phyloP scores from a whole-genome alignment of 1,140 invertebrate species.

The Mya arenaria region DNA sequence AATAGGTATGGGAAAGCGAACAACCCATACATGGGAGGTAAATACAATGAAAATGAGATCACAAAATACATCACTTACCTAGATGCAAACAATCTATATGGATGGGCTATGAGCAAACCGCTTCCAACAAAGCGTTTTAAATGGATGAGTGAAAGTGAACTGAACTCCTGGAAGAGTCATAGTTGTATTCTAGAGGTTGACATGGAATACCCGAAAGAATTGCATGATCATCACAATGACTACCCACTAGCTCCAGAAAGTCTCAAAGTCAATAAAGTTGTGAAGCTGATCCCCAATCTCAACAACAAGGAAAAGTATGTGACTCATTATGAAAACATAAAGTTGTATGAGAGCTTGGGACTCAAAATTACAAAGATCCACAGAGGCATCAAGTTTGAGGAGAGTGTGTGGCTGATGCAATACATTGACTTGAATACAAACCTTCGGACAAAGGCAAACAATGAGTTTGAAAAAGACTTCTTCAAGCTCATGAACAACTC shows the following conservation, averaged over 20 bases:
- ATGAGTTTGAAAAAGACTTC: slow-evolving; percentile 80
- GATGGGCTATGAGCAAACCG: slow-evolving; percentile 60
- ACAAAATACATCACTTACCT: slow-evolving; percentile 65
- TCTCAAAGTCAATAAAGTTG: slow-evolving; percentile 2
- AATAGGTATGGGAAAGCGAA: slow-evolving; percentile 65
- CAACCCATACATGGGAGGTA: slow-evolving; percentile 64
- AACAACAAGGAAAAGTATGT: slow-evolving; percentile 57
- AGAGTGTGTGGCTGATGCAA: slow-evolving; percentile 45
- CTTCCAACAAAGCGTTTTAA: slow-evolving; percentile 66
- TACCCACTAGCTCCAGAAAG: slow-evolving; percentile 81
- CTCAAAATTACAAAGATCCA: slow-evolving; percentile 55
- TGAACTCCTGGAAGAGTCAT: not conserved
- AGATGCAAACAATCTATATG: slow-evolving; percentile 74
- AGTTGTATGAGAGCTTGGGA: slow-evolving; percentile 47
- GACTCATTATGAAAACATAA: slow-evolving; percentile 58
- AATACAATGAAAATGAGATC: slow-evolving; percentile 49
- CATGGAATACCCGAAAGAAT: slow-evolving; percentile 49
- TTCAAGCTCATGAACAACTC: slow-evolving; percentile 81
- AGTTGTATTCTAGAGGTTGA: slow-evolving; percentile 54
- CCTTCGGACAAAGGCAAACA: slow-evolving; percentile 73
- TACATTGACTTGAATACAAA: slow-evolving; percentile 64
- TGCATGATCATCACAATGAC: slow-evolving; percentile 83
- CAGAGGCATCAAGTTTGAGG: slow-evolving; percentile 37
- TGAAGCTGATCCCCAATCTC: slow-evolving; percentile 58
- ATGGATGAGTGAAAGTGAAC: slow-evolving; percentile 73